phyloP scores from a whole-genome alignment of 2,888 invertebrate genomes.

The Neuroscelio doddi region DNA sequence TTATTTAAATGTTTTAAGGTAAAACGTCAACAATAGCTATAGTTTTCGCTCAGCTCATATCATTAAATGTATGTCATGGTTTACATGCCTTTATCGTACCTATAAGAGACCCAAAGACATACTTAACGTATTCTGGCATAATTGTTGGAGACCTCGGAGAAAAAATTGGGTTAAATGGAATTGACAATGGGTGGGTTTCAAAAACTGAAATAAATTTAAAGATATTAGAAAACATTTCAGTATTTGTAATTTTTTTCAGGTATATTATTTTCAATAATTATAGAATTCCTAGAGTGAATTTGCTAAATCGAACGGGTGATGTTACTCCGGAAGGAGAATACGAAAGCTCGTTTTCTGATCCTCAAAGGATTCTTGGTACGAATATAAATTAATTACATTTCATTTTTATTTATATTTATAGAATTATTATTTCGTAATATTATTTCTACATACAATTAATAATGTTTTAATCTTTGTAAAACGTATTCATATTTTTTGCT shows the following conservation, averaged over 20 bases:
- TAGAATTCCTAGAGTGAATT: conserved; percentile 87
- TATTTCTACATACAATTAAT: background rate
- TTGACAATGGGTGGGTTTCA: conserved; percentile 88
- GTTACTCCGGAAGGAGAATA: conserved; percentile 91
- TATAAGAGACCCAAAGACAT: conserved; percentile 83
- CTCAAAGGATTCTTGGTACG: conserved; percentile 84
- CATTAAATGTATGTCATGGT: conserved; percentile 84
- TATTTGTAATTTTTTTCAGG: conserved; percentile 74
- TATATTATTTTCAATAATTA: conserved; percentile 92
- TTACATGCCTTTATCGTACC: conserved; percentile 93
- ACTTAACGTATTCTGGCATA: conserved; percentile 87
- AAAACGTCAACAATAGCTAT: conserved; percentile 89
- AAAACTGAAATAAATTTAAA: no score
- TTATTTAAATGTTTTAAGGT: conserved; percentile 71
- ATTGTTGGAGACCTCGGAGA: conserved; percentile 94
- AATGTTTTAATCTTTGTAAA: background rate
- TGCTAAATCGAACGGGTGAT: conserved; percentile 91
- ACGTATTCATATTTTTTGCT: background rate
- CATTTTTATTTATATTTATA: background rate
- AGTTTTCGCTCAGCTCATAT: conserved; percentile 91
- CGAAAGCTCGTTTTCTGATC: conserved; percentile 91
- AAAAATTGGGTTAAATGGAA: conserved; percentile 91
- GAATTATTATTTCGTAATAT: conserved; percentile 11
- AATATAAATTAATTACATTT: background rate
- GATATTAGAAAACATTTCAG: no score